Evolutionary conservation across 2,113 vertebrate species (phyloP), one percentile per base, ranked within the genome.

Genomic region (Morone saxatilis): DNA sequence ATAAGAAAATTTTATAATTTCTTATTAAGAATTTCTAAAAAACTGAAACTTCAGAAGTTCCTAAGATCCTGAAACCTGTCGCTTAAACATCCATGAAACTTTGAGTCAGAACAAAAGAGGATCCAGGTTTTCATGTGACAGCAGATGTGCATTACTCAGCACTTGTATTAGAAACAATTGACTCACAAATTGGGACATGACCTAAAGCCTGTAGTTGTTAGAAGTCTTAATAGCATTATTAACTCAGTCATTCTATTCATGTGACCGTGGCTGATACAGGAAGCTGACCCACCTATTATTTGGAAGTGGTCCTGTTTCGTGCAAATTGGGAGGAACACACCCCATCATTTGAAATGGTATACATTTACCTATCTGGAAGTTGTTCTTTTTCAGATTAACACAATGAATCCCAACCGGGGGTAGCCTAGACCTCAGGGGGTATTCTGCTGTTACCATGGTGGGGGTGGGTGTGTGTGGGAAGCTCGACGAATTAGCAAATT

Each of bases 101-200:
- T 40, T 41, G 0, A 41, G 17, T 66, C 13, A 57, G 14, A 31
- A 51, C 17, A 56, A 75, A 79, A 65, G n/a, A 86, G 36, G 40
- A 70, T 78, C 25, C 7, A 16, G 36, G 7, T 4, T 17, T 36
- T 77, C 56, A 75, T 76, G 60, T 85, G 67, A 65, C 40, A 14
- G 12, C 12, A 22, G 48, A 11, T 19, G 38, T 12, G 48, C 14
- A 43, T 53, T 5, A 17, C 19, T 71, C 41, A 13, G n/a, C 22
- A 43, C 19, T 43, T 20, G 4, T 41, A 20, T 41, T 0, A 22
- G n/a, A 60, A 40, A 36, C 5, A 13, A 25, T 10, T 16, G 14
- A 56, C 4, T 19, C 13, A 22, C 6, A n/a, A 14, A 19, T 11
- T 20, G 6, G 3, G 25, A 19, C 40, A 20, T 31, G 20, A 7